Percentiles rank a stretch among this genome's conserved stretches.
These are phyloP conservation scores for Agapornis roseicollis DNA, from an alignment of 2,113 vertebrate genomes.

Conservation along the genomic window DNA sequence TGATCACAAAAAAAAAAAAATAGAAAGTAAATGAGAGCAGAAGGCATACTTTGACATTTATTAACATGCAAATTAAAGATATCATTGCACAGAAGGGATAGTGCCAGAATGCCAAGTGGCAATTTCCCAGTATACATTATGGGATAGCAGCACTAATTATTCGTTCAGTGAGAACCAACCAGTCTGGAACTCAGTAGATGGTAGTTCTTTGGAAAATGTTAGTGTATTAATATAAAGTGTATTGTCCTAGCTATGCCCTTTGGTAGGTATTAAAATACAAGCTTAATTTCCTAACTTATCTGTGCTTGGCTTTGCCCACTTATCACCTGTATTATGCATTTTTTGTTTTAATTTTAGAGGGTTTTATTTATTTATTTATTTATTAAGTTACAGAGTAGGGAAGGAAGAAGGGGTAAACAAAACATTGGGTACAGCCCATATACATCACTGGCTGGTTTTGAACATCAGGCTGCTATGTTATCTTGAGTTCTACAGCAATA, in stretches of 20 bases:
- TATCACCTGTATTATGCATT: neutral
- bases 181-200: neutral
- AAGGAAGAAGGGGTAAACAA: neutral
- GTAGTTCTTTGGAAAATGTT: neutral
- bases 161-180: neutral
- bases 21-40: neutral
- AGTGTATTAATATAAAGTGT: neutral
- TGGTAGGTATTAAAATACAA: neutral
- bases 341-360: neutral
- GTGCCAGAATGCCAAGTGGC: slow-evolving; percentile 3
- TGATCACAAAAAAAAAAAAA: neutral
- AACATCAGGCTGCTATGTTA: neutral
- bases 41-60: slow-evolving; percentile 18
- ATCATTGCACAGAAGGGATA: neutral
- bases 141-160: neutral
- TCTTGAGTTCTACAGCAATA: neutral
- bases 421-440: neutral
- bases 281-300: neutral
- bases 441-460: neutral
- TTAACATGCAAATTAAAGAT: slow-evolving; percentile 32
- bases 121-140: neutral
- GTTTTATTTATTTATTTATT: too few relatives aligned
- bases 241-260: neutral
- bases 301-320: neutral
- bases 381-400: neutral